Evolutionary conservation across 2,797 vertebrate species (phyloP).

Genomic region (Halcyon chelicuti): DNA sequence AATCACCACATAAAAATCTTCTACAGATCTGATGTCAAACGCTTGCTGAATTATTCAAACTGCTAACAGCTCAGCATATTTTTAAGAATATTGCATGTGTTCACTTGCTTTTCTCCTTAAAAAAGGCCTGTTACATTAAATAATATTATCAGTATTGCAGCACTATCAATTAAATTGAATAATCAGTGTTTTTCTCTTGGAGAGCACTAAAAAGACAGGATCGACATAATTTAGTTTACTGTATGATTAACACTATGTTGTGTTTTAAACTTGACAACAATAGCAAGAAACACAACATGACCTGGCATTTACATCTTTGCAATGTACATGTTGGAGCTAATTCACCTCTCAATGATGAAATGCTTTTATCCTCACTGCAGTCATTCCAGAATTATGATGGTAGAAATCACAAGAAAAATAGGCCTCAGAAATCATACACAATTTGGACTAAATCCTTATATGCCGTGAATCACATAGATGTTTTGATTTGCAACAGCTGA

Average conservation of each 20-base stretch:
- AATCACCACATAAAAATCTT: background rate
- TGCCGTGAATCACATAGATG: background rate
- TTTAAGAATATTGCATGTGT: background rate
- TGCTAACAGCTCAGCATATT: background rate
- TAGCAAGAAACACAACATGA: background rate
- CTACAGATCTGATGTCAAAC: background rate
- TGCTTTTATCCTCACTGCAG: background rate
- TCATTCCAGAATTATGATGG: background rate
- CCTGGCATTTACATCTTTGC: background rate
- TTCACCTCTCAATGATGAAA: background rate
- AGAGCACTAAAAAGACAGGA: background rate
- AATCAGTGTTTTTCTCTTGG: background rate
- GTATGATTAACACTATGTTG: background rate
- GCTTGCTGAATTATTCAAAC: slow-evolving; percentile 42
- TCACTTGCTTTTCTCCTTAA: slow-evolving; percentile 23
- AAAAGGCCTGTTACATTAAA: slow-evolving; percentile 45
- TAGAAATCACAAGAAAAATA: background rate
- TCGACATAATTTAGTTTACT: background rate
- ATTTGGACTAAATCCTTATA: background rate
- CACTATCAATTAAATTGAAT: slow-evolving; percentile 20
- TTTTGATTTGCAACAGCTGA: background rate
- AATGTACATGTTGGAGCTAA: background rate
- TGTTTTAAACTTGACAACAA: background rate
- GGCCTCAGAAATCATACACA: background rate
- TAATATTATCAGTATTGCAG: slow-evolving; percentile 30